Evolutionary conservation across 2,797 vertebrate species (phyloP).

Genomic region (Xiphophorus birchmanni): DNA sequence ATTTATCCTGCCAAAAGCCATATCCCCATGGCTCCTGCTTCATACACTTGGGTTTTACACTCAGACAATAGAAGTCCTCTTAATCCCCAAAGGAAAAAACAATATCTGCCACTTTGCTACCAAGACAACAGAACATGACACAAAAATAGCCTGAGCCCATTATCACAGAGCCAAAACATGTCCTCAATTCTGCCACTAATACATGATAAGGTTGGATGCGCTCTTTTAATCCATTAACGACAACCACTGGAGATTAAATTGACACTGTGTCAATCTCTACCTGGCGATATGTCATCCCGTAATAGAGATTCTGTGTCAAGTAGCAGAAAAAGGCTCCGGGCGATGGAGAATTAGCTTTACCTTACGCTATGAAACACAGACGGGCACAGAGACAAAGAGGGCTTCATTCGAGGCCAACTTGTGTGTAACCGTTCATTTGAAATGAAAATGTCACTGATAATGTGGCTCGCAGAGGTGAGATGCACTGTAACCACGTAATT

Average conservation of each 20-base stretch:
- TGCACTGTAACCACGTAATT: constrained; percentile 63
- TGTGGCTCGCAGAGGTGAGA: constrained; percentile 57
- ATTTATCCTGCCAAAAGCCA: constrained; percentile 40
- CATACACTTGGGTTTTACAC: constrained; percentile 55
- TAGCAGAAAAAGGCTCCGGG: constrained; percentile 29
- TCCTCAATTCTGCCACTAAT: constrained; percentile 53
- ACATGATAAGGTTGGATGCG: constrained; percentile 46
- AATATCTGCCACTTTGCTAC: constrained; percentile 66
- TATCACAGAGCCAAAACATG: constrained; percentile 55
- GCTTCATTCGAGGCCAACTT: constrained; percentile 39
- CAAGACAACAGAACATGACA: constrained; percentile 65
- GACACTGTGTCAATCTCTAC: constrained; percentile 70
- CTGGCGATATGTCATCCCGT: constrained; percentile 58
- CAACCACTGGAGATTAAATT: constrained; percentile 56
- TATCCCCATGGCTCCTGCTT: constrained; percentile 41
- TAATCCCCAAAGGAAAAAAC: constrained; percentile 54
- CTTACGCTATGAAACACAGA: constrained; percentile 28
- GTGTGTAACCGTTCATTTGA: constrained; percentile 62
- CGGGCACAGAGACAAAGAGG: constrained; percentile 15
- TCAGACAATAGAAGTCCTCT: constrained; percentile 54
- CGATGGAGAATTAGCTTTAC: constrained; percentile 44
- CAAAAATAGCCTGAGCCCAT: constrained; percentile 59
- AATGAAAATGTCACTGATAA: constrained; percentile 71
- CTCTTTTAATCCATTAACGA: constrained; percentile 50
- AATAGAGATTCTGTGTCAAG: constrained; percentile 58